Conservation (phyloP, 2,113 vertebrate species). For the Eulemur rufifrons region DNA sequence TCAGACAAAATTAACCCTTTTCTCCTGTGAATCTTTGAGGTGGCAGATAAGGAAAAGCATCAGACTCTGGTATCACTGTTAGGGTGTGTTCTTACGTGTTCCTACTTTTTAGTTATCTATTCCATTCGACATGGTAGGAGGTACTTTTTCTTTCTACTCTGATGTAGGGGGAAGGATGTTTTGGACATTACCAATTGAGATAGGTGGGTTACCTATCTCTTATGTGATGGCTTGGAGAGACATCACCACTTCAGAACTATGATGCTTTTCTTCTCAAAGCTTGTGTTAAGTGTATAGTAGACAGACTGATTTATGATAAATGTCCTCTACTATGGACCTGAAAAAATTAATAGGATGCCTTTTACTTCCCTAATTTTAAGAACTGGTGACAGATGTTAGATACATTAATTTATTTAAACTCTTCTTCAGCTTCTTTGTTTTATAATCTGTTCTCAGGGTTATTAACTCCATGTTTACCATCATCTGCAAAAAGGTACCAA, state of each 20-base stretch:
- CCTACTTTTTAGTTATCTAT: background rate
- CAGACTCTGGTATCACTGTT: background rate
- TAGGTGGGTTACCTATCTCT: background rate
- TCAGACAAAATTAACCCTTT: background rate
- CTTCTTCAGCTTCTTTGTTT: conserved; percentile 55
- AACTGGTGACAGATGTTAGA: conserved; percentile 31
- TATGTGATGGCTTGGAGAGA: background rate
- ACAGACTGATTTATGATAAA: background rate
- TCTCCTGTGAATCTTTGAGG: background rate
- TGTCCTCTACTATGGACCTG: background rate
- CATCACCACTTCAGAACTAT: background rate
- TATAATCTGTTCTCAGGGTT: conserved; percentile 73
- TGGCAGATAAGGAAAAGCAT: conserved; percentile 18
- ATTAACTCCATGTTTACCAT: conserved; percentile 69
- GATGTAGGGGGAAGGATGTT: background rate
- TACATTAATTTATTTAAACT: conserved; percentile 66
- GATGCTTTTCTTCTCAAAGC: background rate
- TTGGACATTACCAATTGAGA: background rate
- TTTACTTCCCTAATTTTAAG: conserved; percentile 9
- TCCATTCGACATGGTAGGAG: background rate
- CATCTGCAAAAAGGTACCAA: conserved; percentile 67
- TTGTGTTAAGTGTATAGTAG: background rate
- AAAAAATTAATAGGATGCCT: background rate
- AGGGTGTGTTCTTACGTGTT: background rate
- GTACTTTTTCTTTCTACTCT: background rate